Percentiles rank a stretch among this genome's conserved stretches.
phyloP scores from a whole-genome alignment of 2,113 vertebrate species.

The Candoia aspera region DNA sequence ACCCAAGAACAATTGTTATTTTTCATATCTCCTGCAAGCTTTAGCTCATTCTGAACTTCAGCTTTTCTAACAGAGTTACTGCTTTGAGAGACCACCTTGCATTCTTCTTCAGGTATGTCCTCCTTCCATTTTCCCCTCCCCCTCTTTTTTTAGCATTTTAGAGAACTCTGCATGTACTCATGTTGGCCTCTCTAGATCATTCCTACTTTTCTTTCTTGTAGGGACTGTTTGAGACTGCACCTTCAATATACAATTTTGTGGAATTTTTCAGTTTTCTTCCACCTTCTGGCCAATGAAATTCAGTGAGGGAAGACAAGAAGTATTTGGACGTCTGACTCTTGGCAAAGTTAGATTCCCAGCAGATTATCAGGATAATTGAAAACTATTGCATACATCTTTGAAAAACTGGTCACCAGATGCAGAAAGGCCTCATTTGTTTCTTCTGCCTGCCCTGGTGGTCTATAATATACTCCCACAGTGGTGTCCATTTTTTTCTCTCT shows the following conservation, averaged over 20 bases:
- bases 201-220: neutral
- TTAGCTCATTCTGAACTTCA: neutral
- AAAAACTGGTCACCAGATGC: neutral
- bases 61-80: neutral
- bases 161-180: neutral
- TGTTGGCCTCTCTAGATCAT: neutral
- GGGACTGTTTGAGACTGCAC: neutral
- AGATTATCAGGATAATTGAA: neutral
- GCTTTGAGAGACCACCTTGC: neutral
- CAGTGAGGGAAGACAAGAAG: neutral
- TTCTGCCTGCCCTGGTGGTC: neutral
- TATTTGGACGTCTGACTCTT: neutral
- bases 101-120: neutral
- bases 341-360: neutral
- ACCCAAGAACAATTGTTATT: neutral
- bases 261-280: neutral
- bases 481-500: neutral
- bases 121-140: neutral
- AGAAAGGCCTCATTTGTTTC: neutral
- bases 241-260: neutral
- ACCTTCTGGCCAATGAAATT: neutral
- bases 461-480: neutral
- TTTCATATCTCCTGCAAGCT: neutral
- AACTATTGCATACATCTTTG: neutral
- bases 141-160: neutral